These are phyloP conservation scores for Drosophila pandora DNA, from an alignment of 1,140 invertebrate species.

Conservation along the genomic window DNA sequence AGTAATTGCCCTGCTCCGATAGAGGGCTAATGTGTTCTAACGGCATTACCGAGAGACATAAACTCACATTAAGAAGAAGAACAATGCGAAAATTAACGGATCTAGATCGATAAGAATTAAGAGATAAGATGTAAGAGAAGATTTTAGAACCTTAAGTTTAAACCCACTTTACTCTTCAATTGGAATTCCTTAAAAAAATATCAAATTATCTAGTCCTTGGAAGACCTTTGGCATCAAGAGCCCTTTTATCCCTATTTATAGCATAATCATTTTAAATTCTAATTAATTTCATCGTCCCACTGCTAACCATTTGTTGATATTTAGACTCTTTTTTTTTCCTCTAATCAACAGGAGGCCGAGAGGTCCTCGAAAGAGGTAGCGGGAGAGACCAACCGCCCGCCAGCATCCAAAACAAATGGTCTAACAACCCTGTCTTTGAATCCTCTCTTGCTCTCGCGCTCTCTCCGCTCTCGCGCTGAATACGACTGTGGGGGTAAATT, in stretches of 20 bases:
- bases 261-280: constrained; percentile 26
- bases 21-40: constrained; percentile 43
- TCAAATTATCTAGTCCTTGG: neutral
- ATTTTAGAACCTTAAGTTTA: too few species aligned
- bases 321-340: constrained; percentile 2
- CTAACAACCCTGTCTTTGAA: constrained; percentile 33
- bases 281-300: constrained; percentile 38
- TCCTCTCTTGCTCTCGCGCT: neutral
- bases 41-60: constrained; percentile 22
- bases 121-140: neutral
- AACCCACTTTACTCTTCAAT: too few species aligned
- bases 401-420: constrained; percentile 57
- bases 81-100: constrained; percentile 33
- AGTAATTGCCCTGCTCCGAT: constrained; percentile 19
- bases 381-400: neutral
- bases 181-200: neutral
- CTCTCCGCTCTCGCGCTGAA: neutral
- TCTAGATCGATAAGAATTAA: neutral
- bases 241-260: constrained; percentile 2
- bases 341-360: constrained; percentile 68
- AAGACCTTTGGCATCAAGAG: neutral
- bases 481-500: constrained; percentile 7
- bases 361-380: constrained; percentile 1
- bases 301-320: constrained; percentile 62
- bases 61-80: constrained; percentile 5